Evolutionary conservation across 2,113 vertebrate species (phyloP).

Genomic region (Centropus bengalensis): DNA sequence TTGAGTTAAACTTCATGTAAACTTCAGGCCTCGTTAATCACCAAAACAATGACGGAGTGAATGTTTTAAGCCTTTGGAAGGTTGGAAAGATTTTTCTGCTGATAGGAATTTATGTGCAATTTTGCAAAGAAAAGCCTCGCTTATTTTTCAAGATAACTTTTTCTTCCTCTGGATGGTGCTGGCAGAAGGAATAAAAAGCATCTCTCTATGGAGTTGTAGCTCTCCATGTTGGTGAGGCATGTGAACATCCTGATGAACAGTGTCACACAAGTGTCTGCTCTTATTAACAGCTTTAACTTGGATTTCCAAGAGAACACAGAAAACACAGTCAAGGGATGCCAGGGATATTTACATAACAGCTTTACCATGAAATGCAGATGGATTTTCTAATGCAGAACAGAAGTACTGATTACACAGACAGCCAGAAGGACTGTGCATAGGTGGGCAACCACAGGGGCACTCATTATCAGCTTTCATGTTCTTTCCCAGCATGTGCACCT

Average conservation of each 20-base stretch:
- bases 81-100: neutral
- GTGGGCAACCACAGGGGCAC: neutral
- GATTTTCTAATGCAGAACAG: neutral
- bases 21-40: neutral
- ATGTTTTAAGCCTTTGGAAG: neutral
- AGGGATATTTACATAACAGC: neutral
- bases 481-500: neutral
- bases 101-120: neutral
- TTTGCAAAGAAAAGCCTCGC: neutral
- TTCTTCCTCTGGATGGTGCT: conserved; percentile 31
- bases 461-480: neutral
- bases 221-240: neutral
- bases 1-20: neutral
- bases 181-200: neutral
- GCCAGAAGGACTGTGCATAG: neutral
- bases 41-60: neutral
- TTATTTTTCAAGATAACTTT: neutral
- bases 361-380: neutral
- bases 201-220: neutral
- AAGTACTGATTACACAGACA: neutral
- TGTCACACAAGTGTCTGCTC: neutral
- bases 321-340: neutral
- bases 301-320: neutral
- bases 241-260: neutral
- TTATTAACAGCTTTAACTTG: neutral